Evolutionary conservation across 1,140 invertebrate species (phyloP).

Genomic region (Melipona quadrifasciata): DNA sequence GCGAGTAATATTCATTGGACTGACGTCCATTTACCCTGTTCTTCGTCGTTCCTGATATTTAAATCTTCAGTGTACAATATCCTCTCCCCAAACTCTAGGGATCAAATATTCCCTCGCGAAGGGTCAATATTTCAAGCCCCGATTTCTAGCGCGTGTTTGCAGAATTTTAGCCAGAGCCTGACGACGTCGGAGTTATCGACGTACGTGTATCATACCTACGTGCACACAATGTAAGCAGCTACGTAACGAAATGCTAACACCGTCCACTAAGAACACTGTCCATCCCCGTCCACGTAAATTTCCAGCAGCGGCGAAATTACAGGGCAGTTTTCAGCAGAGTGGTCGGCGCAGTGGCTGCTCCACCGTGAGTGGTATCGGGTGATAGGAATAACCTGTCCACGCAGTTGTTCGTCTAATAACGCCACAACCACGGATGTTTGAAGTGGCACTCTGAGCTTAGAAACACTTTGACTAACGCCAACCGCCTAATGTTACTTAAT

Average conservation of each 20-base stretch:
- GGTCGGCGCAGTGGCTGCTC: neutral
- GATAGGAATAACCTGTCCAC: neutral
- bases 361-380: neutral
- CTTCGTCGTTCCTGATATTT: too few relatives aligned
- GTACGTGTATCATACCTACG: neutral
- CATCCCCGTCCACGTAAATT: neutral
- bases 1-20: too few relatives aligned
- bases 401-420: neutral
- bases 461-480: constrained; percentile 33
- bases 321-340: neutral
- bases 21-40: too few relatives aligned
- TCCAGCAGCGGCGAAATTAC: neutral
- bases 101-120: too few relatives aligned
- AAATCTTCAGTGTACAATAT: too few relatives aligned
- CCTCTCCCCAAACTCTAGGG: too few relatives aligned
- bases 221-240: neutral
- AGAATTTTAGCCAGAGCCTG: neutral
- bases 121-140: neutral
- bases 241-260: neutral
- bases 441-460: constrained; percentile 36
- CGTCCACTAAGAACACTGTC: neutral
- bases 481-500: constrained; percentile 19
- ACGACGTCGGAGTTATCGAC: neutral
- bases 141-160: neutral
- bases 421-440: neutral